Conservation (phyloP, 1,140 invertebrate genomes). For the Luehdorfia chinensis region DNA sequence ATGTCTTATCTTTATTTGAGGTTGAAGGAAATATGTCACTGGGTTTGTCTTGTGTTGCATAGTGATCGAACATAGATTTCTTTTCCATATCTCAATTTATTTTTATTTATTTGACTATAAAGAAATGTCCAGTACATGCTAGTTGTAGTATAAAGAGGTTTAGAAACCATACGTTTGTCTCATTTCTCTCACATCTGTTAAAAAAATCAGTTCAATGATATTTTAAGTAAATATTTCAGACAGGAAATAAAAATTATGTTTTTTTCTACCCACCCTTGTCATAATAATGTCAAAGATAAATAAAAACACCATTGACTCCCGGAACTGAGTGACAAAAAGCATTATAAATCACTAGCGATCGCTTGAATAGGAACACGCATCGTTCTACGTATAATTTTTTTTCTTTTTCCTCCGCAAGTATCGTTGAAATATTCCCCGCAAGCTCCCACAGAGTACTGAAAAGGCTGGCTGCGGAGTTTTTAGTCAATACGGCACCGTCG, state of each 20-base stretch:
- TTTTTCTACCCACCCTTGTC: constrained; percentile 22
- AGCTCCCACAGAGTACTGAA: not conserved
- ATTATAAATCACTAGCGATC: constrained; percentile 49
- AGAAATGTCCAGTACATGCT: no score
- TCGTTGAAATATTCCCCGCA: not conserved
- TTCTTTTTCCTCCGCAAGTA: constrained; percentile 12
- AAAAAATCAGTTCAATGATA: no score
- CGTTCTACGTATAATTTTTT: constrained; percentile 20
- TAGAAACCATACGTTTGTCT: constrained; percentile 10
- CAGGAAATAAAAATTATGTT: constrained; percentile 7
- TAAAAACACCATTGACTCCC: constrained; percentile 54
- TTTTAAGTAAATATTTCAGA: not conserved
- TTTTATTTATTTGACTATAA: no score
- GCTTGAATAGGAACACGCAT: constrained; percentile 22
- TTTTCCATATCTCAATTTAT: not conserved
- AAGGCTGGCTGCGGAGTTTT: not conserved
- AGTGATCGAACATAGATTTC: not conserved
- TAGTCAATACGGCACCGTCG: not conserved
- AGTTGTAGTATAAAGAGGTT: no score
- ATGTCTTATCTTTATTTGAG: constrained; percentile 4
- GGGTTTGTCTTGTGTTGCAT: not conserved
- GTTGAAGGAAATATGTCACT: not conserved
- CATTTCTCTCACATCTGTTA: not conserved
- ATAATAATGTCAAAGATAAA: constrained; percentile 38
- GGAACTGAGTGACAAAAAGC: constrained; percentile 50